These are phyloP conservation scores for Eurosta solidaginis DNA, from an alignment of 1,140 invertebrate genomes.

Conservation along the genomic window DNA sequence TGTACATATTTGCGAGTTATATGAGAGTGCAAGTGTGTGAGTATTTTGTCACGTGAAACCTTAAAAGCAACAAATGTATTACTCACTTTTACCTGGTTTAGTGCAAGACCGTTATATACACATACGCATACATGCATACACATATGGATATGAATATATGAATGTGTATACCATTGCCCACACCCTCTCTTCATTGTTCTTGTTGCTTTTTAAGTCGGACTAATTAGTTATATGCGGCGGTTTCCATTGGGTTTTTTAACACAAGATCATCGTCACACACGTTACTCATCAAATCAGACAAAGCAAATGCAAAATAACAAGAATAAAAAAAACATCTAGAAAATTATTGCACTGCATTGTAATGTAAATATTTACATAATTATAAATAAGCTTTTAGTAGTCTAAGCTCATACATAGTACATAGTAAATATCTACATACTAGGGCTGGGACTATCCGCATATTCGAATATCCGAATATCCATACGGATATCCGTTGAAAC, in stretches of 20 bases:
- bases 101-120: too few species aligned
- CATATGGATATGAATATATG: not conserved
- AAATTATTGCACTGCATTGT: conserved; percentile 3
- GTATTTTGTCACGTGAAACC: not conserved
- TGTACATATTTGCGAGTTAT: too few species aligned
- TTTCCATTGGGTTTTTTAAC: not conserved
- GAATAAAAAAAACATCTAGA: not conserved
- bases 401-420: too few species aligned
- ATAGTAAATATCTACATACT: too few species aligned
- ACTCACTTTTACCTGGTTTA: too few species aligned
- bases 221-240: not conserved
- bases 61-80: too few species aligned
- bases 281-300: not conserved
- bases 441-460: too few species aligned
- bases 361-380: conserved; percentile 5
- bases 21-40: not conserved
- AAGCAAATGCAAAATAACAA: not conserved
- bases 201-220: not conserved
- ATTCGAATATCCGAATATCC: too few species aligned
- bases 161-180: not conserved
- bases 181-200: not conserved
- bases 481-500: too few species aligned
- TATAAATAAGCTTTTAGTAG: too few species aligned
- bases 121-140: not conserved
- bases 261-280: not conserved